Base-by-base conservation (phyloP, 2,888 invertebrate species). In the Aphodius granarius region DNA sequence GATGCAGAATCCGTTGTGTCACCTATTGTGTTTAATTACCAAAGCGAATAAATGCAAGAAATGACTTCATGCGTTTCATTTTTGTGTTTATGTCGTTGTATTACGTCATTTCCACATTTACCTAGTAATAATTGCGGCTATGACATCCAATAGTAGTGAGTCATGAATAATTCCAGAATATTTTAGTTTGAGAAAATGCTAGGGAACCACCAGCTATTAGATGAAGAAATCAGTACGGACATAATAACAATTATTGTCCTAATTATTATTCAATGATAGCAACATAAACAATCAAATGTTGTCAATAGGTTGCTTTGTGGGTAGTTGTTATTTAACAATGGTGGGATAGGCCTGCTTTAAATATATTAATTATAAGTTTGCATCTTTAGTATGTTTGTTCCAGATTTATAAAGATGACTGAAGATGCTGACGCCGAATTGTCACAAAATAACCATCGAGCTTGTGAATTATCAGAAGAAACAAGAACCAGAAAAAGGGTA, bases 401-500 rank as follows among this genome's bases (percentile, higher is more conserved):
- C 43, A 43, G 43, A 13, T 43, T 43, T 43, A 43, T 9, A 62
- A 63, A 20, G 19, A 72, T 72, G 72, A 72, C 63, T 3, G 72
- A 72, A 20, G 72, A 72, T n/a, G 72, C n/a, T 5, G 72, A 71
- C 9, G 22, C 43, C 15, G 22, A 63, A 63, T 20, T 20, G 18
- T 63, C 18, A 22, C 15, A 71, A 17, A 13, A 23, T 22, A 5
- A 21, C 9, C 13, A 71, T 23, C 15, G 13, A 22, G n/a, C 23
- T 15, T 18, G 65, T 65, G 18, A 65, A 5, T 65, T 65, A 65
- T 65, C 16, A 15, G 23, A 71, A 5, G 71, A 21, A 21, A 63
- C 18, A 16, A 75, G 23, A 73, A 68, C 22, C 1, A 73, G 68
- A 19, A 70, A 68, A 23, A 63, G 65, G n/a, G 62, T 19, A 64